Evolutionary conservation across 2,888 invertebrate species (phyloP).

Genomic region (Rotaria socialis): DNA sequence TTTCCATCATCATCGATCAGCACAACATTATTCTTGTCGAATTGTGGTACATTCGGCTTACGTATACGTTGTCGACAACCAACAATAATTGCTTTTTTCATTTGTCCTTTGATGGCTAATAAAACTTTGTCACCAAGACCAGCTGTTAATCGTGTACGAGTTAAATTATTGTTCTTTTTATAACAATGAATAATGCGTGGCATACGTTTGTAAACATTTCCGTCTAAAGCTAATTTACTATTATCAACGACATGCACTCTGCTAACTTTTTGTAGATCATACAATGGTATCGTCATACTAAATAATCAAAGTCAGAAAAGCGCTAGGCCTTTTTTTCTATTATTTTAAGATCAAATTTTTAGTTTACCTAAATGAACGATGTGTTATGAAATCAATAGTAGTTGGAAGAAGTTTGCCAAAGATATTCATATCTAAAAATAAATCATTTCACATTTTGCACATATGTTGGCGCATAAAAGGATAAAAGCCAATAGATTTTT

Average conservation of each 20-base stretch:
- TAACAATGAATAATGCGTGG: slow-evolving; percentile 89
- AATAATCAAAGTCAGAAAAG: not conserved
- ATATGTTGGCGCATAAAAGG: not conserved
- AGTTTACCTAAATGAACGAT: slow-evolving; percentile 7
- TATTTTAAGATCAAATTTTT: not conserved
- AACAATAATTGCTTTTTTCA: slow-evolving; percentile 83
- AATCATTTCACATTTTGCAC: not conserved
- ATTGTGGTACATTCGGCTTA: slow-evolving; percentile 75
- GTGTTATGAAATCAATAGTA: not conserved
- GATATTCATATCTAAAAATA: slow-evolving; percentile 21
- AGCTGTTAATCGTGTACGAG: slow-evolving; percentile 59
- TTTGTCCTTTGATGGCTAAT: slow-evolving; percentile 88
- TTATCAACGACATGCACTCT: slow-evolving; percentile 90
- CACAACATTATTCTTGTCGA: slow-evolving; percentile 91
- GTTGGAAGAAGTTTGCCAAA: not conserved
- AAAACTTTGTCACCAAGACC: slow-evolving; percentile 77
- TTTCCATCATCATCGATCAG: slow-evolving; percentile 88
- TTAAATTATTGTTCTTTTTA: slow-evolving; percentile 66
- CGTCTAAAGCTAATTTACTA: slow-evolving; percentile 84
- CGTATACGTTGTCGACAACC: slow-evolving; percentile 73
- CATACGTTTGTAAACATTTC: slow-evolving; percentile 87
- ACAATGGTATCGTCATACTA: not conserved
- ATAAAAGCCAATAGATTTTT: not conserved
- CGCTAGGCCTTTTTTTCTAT: not conserved
- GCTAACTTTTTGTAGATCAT: slow-evolving; percentile 61